Evolutionary conservation across 2,888 invertebrate genomes (phyloP).

Genomic region (Luperina nickerlii): DNA sequence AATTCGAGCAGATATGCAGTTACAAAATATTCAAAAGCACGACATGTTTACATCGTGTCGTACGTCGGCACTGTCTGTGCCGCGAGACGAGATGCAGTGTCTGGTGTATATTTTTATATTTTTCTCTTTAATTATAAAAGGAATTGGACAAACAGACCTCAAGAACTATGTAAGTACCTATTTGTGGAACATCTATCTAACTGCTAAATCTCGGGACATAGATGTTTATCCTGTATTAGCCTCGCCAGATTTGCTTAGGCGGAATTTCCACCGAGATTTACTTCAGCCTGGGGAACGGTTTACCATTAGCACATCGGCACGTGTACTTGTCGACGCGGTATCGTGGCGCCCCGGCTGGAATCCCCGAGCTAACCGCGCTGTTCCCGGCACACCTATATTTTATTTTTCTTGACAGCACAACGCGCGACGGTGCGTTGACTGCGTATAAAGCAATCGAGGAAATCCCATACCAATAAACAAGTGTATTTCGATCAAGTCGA

Average conservation of each 20-base stretch:
- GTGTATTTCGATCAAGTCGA: constrained; percentile 7
- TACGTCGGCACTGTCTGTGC: constrained; percentile 13
- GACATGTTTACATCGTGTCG: constrained; percentile 29
- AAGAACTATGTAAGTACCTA: constrained; percentile 75
- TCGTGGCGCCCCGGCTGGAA: constrained; percentile 29
- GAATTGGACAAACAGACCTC: constrained; percentile 67
- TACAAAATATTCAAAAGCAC: constrained; percentile 36
- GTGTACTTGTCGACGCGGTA: constrained; percentile 52
- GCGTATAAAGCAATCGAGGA: constrained; percentile 33
- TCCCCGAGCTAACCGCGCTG: constrained; percentile 44
- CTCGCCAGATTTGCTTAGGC: constrained; percentile 32
- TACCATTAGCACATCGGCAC: constrained; percentile 58
- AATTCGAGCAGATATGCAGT: constrained; percentile 15
- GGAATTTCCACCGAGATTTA: constrained; percentile 40
- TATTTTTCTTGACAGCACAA: constrained; percentile 57
- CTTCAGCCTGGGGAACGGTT: constrained; percentile 42
- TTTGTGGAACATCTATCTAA: not conserved
- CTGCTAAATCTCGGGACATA: not conserved
- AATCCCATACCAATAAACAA: constrained; percentile 35
- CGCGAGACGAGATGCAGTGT: constrained; percentile 22
- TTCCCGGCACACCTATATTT: constrained; percentile 50
- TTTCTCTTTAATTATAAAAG: constrained; percentile 61
- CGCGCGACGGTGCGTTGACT: constrained; percentile 25
- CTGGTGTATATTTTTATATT: constrained; percentile 62
- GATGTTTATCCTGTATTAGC: constrained; percentile 23